Conservation (phyloP, 2,113 vertebrate genomes). For the Acrocephalus kingi region DNA sequence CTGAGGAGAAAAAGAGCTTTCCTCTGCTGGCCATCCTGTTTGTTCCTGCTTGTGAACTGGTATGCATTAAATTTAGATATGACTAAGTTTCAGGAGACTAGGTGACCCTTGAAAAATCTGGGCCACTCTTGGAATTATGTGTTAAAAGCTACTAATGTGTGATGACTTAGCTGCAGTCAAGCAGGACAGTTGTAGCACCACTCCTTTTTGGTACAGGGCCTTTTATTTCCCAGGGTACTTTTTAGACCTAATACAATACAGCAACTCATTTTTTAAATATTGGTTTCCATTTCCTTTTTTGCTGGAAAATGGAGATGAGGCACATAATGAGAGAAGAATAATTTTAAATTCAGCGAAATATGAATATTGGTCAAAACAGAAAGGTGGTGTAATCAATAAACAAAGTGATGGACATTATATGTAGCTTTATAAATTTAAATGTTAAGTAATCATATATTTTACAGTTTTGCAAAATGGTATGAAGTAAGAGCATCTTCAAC, state of each 20-base stretch:
- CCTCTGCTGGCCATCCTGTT: not conserved
- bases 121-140: not conserved
- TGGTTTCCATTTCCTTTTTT: not conserved
- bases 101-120: not conserved
- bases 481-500: not conserved
- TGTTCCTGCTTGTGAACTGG: not conserved
- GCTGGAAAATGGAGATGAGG: not conserved
- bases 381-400: not conserved
- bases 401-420: not conserved
- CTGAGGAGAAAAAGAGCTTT: not conserved
- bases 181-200: not conserved
- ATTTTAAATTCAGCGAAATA: not conserved
- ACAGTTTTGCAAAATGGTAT: not conserved
- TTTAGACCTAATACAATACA: not conserved
- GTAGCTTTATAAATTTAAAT: not conserved
- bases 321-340: not conserved
- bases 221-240: not conserved
- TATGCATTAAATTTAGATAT: not conserved
- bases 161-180: not conserved
- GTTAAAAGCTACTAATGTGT: not conserved
- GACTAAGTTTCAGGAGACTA: not conserved
- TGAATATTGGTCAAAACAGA: not conserved
- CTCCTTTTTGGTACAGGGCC: not conserved
- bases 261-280: not conserved
- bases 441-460: not conserved